These are phyloP conservation scores for Pteropus alecto DNA, from an alignment of 2,113 vertebrate genomes.

Conservation along the genomic window DNA sequence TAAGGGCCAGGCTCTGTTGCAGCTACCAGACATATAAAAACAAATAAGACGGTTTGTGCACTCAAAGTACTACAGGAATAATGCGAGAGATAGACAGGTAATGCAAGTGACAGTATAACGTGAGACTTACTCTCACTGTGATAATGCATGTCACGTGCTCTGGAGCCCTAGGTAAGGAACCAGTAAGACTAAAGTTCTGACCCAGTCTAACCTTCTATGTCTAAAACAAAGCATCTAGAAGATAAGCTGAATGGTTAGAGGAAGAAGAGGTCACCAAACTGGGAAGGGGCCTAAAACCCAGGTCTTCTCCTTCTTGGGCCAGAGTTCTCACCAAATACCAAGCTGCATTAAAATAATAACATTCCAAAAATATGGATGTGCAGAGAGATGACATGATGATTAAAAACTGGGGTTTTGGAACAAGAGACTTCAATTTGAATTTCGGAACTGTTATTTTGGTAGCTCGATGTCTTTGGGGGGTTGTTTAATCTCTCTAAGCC, in stretches of 20 bases:
- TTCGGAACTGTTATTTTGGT: background rate
- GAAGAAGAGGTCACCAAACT: background rate
- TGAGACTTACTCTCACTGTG: background rate
- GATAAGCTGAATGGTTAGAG: background rate
- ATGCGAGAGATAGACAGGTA: background rate
- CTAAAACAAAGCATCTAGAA: background rate
- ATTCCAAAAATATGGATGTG: background rate
- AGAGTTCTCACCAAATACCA: background rate
- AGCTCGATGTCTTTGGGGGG: background rate
- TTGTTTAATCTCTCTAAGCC: background rate
- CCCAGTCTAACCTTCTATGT: background rate
- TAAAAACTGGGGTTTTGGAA: background rate
- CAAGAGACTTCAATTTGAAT: background rate
- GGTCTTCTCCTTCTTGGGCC: background rate
- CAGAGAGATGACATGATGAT: background rate
- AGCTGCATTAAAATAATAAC: background rate
- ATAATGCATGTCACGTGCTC: background rate
- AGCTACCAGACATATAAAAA: background rate
- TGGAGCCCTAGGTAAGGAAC: background rate
- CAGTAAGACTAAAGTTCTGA: background rate
- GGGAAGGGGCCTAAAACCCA: background rate
- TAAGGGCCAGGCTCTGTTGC: background rate
- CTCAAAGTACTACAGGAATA: background rate
- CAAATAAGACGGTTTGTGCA: background rate
- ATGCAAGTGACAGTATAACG: background rate